Conservation (phyloP, 2,113 vertebrate genomes). For the Phrynocephalus versicolor region DNA sequence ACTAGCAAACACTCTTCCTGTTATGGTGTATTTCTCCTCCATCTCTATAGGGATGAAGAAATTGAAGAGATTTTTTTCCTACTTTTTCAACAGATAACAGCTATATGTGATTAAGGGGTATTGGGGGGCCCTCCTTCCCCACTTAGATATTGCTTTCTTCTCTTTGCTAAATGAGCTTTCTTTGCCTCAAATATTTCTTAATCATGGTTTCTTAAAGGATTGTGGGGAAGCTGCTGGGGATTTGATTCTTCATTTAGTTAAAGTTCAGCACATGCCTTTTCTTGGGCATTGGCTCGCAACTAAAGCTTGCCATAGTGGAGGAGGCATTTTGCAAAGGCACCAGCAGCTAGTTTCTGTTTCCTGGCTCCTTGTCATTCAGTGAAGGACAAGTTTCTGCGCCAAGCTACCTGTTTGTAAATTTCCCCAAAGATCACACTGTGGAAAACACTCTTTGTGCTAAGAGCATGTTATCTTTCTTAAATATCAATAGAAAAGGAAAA, state of each 20-base stretch:
- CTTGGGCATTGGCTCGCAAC: conserved; percentile 57
- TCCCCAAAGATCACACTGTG: conserved; percentile 76
- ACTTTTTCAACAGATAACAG: background rate
- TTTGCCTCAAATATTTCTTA: conserved; percentile 68
- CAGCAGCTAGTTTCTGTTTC: conserved; percentile 8
- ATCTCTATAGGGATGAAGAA: conserved; percentile 49
- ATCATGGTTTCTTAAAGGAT: conserved; percentile 73
- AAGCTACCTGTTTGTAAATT: conserved; percentile 79
- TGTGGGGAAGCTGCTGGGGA: conserved; percentile 63
- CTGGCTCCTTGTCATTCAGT: conserved; percentile 57
- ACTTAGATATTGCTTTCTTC: background rate
- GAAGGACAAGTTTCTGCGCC: conserved; percentile 71
- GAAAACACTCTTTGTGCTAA: conserved; percentile 76
- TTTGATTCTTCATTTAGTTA: conserved; percentile 21
- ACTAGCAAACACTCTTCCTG: conserved; percentile 61
- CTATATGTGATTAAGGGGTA: conserved; percentile 42
- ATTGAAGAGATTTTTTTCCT: conserved; percentile 49
- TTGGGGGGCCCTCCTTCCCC: background rate
- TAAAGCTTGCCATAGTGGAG: conserved; percentile 49
- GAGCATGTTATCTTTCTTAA: conserved; percentile 62
- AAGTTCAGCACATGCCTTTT: conserved; percentile 46
- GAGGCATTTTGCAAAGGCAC: conserved; percentile 37
- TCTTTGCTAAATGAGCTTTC: conserved; percentile 63
- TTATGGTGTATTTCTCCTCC: conserved; percentile 46
- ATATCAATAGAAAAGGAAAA: background rate